phyloP scores from a whole-genome alignment of 92 coral and sea anemone species.

The Muricea muricata region DNA sequence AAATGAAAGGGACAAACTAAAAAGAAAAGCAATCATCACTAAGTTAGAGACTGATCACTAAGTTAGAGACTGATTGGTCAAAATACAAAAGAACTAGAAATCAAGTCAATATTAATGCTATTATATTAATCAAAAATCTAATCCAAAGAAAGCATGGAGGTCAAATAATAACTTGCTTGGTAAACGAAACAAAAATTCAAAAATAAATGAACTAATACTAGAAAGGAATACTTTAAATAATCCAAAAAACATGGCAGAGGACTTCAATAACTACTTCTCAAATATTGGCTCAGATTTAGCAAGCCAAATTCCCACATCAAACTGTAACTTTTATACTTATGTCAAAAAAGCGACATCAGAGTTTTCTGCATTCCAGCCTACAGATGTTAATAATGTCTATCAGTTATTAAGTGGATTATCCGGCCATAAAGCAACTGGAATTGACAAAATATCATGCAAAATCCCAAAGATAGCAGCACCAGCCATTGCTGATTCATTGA shows the following conservation, averaged over 20 bases:
- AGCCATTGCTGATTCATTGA: no score
- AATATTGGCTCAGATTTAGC: background rate
- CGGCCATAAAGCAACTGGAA: background rate
- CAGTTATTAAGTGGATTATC: conserved; percentile 1
- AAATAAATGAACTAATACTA: background rate
- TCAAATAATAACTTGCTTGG: conserved; percentile 5
- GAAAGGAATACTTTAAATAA: background rate
- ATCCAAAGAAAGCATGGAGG: conserved; percentile 20
- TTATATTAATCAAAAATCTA: background rate
- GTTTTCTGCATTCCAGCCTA: background rate
- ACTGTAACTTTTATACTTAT: background rate
- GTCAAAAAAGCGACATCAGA: background rate
- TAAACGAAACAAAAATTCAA: background rate
- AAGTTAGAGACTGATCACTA: no score
- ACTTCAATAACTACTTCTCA: background rate
- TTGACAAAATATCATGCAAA: background rate
- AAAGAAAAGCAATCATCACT: conserved; percentile 10
- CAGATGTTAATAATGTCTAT: background rate
- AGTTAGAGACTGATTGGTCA: conserved; percentile 10
- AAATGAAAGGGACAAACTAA: background rate
- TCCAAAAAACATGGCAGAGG: conserved; percentile 6
- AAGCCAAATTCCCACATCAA: background rate
- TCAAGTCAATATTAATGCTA: background rate
- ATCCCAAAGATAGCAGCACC: no score
- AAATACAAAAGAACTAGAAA: conserved; percentile 8